These are phyloP conservation scores for Tetragnatha versicolor DNA, from an alignment of 1,140 invertebrate species.

Conservation along the genomic window DNA sequence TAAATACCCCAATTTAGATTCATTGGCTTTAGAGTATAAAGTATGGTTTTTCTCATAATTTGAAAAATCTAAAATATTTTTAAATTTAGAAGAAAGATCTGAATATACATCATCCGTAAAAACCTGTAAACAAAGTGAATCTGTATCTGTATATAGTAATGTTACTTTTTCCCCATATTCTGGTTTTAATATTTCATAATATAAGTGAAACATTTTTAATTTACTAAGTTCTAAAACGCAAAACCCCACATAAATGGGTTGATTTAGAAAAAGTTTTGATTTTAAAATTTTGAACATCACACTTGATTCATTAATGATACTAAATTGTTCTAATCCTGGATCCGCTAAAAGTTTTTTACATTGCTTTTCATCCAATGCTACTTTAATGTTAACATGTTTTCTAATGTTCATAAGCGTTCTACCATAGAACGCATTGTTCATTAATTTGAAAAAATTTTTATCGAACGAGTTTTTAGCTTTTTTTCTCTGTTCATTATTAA, in stretches of 20 bases:
- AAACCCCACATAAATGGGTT: slow-evolving; percentile 54
- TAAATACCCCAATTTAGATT: too few relatives aligned
- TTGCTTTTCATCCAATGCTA: not conserved
- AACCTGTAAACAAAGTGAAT: slow-evolving; percentile 50
- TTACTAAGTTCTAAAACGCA: slow-evolving; percentile 59
- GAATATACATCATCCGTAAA: slow-evolving; percentile 53
- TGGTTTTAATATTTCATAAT: slow-evolving; percentile 58
- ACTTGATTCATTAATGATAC: not conserved
- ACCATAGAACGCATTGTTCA: slow-evolving; percentile 65
- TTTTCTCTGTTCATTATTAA: slow-evolving; percentile 58
- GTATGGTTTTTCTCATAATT: too few relatives aligned
- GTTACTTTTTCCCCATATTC: slow-evolving; percentile 56
- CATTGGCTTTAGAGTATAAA: too few relatives aligned
- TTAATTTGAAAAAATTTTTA: slow-evolving; percentile 66
- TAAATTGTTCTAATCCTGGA: slow-evolving; percentile 56
- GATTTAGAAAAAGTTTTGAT: slow-evolving; percentile 9
- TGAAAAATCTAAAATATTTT: slow-evolving; percentile 48
- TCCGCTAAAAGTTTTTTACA: slow-evolving; percentile 18
- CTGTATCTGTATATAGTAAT: slow-evolving; percentile 56
- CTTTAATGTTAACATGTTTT: not conserved
- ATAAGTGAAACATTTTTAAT: slow-evolving; percentile 59
- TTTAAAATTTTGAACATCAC: slow-evolving; percentile 15
- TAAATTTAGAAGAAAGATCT: slow-evolving; percentile 38
- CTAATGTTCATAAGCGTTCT: slow-evolving; percentile 65
- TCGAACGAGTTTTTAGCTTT: slow-evolving; percentile 63